Base-by-base conservation (phyloP, 2,888 invertebrate species). In the Sialis lutaria region DNA sequence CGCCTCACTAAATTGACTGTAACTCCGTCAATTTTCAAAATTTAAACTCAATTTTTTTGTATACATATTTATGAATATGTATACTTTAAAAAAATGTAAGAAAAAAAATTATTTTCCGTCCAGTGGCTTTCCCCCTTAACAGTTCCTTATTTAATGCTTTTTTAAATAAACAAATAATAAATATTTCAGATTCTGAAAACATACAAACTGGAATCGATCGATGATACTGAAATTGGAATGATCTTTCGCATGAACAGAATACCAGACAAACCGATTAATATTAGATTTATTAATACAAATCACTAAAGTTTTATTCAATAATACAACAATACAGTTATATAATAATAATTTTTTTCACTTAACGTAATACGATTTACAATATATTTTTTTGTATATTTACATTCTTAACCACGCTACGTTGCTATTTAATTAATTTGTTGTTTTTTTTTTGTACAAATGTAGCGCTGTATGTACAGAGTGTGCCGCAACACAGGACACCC, bases 211-310 rank as follows among this genome's bases (percentile, higher is more conserved):
- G 54, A 54, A 51, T 49, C 54, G 30, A 55, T 52, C 10, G 52
- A 52, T 8, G 49, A 53, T 7, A 51, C 46, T 37, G 50, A 60
- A 33, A 55, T 67, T 32, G 64, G 63, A 22, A 65, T 64, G 63
- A 57, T 65, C 5, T 65, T 60, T 52, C 57, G 66, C 40, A 61
- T 67, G 62, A 66, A 67, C 48, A 53, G 65, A 42, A 60, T 66
- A 33, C 65, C 67, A 6, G 65, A 67, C 42, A 56, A 56, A 49
- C 51, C 56, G 44, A 60, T 67, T 39, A 57, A 62, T 50, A 54
- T 61, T 44, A 57, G 57, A 53, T 60, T 60, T 54, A 47, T 52
- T 41, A 55, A 58, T 63, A 63, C 59, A 63, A 62, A 63, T 60
- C 56, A 56, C 61, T 63, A 63, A 62, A 62, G 61, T 60, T 62